Percentiles rank a stretch among this genome's conserved stretches.
Conservation (phyloP, 2,888 invertebrate genomes). For the Dinocampus coccinellae region DNA sequence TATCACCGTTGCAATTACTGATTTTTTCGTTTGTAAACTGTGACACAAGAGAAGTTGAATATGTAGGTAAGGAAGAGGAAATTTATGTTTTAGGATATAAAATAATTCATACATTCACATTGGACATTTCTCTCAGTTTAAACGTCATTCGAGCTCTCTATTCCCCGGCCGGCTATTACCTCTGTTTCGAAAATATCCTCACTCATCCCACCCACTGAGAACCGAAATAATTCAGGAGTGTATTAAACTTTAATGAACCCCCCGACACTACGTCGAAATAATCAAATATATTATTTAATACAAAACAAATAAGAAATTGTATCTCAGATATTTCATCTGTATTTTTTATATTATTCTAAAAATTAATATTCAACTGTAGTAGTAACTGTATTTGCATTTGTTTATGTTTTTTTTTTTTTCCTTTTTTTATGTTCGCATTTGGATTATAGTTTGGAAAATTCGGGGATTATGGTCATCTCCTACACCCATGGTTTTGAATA, state of each 20-base stretch:
- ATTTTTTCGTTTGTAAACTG: not conserved
- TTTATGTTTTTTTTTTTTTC: not conserved
- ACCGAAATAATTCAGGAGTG: slow-evolving; percentile 52
- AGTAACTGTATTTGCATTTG: not conserved
- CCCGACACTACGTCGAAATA: too few relatives aligned
- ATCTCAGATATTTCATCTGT: too few relatives aligned
- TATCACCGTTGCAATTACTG: too few relatives aligned
- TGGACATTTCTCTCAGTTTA: slow-evolving; percentile 10
- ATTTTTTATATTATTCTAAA: not conserved
- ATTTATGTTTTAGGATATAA: not conserved
- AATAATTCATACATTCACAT: not conserved
- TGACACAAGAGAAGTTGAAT: not conserved
- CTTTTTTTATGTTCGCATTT: not conserved
- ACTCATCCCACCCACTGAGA: slow-evolving; percentile 46
- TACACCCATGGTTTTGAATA: slow-evolving; percentile 7
- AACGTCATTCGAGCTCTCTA: slow-evolving; percentile 40
- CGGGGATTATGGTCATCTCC: slow-evolving; percentile 14
- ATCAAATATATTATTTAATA: too few relatives aligned
- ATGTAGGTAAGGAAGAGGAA: not conserved
- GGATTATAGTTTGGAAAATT: not conserved
- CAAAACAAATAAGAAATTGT: too few relatives aligned
- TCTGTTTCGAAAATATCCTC: slow-evolving; percentile 61
- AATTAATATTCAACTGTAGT: not conserved
- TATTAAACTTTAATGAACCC: not conserved
- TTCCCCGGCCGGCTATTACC: slow-evolving; percentile 55